phyloP scores from a whole-genome alignment of 2,888 invertebrate species.

The Zygothrica quintamaculata region DNA sequence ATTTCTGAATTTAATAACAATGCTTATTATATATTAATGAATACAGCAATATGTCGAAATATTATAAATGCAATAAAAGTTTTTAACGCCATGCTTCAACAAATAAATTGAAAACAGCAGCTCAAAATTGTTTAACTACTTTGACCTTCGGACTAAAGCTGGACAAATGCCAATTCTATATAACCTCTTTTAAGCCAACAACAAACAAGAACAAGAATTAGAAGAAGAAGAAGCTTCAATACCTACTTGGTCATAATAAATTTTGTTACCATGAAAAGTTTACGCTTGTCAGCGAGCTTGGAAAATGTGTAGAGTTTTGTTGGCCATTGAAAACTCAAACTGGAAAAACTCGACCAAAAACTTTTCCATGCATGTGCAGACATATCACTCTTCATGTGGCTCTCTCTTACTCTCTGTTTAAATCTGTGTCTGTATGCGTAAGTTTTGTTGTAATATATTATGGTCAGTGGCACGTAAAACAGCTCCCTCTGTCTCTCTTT shows the following conservation, averaged over 20 bases:
- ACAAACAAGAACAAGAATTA: background rate
- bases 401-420: constrained; percentile 6
- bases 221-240: background rate
- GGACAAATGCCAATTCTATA: constrained; percentile 26
- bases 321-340: constrained; percentile 60
- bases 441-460: constrained; percentile 71
- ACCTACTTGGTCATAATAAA: constrained; percentile 61
- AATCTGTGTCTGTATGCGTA: constrained; percentile 26
- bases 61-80: constrained; percentile 55
- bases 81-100: constrained; percentile 45
- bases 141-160: constrained; percentile 63
- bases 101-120: constrained; percentile 64
- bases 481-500: constrained; percentile 18
- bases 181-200: background rate
- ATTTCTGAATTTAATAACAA: constrained; percentile 36
- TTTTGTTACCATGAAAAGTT: constrained; percentile 65
- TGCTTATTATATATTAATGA: constrained; percentile 62
- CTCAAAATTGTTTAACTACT: constrained; percentile 68
- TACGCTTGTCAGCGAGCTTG: constrained; percentile 72
- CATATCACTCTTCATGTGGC: constrained; percentile 60
- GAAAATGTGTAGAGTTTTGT: constrained; percentile 58
- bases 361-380: constrained; percentile 64
- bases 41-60: constrained; percentile 35
- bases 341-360: constrained; percentile 57
- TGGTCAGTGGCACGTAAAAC: constrained; percentile 65